Evolutionary conservation across 2,113 vertebrate species (phyloP), one percentile per base, ranked within the genome.

Genomic region (Pedionomus torquatus): DNA sequence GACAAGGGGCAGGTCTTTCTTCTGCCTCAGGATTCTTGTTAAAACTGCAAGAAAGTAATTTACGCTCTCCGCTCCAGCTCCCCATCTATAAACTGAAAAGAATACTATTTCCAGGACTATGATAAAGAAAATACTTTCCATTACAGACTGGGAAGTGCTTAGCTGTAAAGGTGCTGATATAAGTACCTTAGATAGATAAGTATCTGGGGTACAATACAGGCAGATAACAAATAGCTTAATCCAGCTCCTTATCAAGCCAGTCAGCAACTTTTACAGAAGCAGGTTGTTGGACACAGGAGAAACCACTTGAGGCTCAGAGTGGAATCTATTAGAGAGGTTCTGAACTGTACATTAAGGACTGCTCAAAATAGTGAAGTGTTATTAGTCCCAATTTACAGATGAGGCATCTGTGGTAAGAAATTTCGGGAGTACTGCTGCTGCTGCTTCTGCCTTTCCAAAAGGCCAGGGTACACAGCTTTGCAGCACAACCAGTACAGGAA

Each of bases 141-240:
- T 95, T 97, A 90, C 68, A 86, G 88, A 70, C 72, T 75, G 21
- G 64, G 85, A 95, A 95, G 65, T 74, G 76, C 83, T 94, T 89
- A 87, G 83, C 80, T 95, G 88, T 90, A 93, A 96, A 94, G 92
- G 90, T 94, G 75, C 88, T 94, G 93, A 95, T 96, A 92, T 92
- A 94, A 94, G 95, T 95, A 92, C 80, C 95, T 95, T 57, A 92
- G 92, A 93, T 51, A 95, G 96, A 93, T 95, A 95, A 93, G 95
- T 90, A 96, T 96, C 95, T 94, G 83, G 92, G 90, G 93, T 90
- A 90, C 80, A 92, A 96, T 95, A 69, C 87, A 79, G 79, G 79
- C 68, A 75, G 90, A 94, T 96, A 96, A 95, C 92, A 94, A 97
- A 96, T 90, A 95, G 90, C 85, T 96, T 96, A 96, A 96, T 95